Conservation (phyloP, 92 coral and sea anemone genomes). For the Epizoanthus scotinus region DNA sequence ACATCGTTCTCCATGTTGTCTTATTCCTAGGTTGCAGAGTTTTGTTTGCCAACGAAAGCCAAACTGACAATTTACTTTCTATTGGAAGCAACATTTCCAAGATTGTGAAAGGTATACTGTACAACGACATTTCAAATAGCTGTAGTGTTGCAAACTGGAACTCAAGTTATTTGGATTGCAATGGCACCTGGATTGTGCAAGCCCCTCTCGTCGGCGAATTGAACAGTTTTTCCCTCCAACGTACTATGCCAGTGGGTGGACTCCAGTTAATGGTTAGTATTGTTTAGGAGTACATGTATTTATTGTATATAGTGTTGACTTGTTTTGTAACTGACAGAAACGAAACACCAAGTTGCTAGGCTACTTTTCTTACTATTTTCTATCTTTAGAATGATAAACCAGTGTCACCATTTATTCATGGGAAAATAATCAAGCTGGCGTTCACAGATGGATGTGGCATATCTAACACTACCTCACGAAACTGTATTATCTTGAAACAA, state of each 20-base stretch:
- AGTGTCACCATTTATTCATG: neutral
- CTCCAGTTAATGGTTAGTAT: neutral
- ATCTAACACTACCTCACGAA: neutral
- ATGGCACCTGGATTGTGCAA: neutral
- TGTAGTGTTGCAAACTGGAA: neutral
- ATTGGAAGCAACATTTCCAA: neutral
- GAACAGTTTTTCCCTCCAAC: neutral
- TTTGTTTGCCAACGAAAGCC: neutral
- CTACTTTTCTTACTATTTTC: neutral
- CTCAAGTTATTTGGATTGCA: neutral
- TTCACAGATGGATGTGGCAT: neutral
- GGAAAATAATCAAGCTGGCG: neutral
- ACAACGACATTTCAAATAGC: neutral
- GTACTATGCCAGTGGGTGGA: neutral
- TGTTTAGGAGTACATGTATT: too few species aligned
- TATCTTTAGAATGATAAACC: neutral
- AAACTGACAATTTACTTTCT: neutral
- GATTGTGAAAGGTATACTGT: neutral
- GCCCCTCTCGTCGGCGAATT: neutral
- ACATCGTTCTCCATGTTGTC: neutral
- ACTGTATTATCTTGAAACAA: neutral
- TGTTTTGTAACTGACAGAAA: neutral
- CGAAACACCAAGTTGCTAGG: too few species aligned
- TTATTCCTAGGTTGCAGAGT: neutral
- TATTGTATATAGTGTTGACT: neutral